Percentiles rank a stretch among this genome's conserved stretches.
Evolutionary conservation across 2,888 invertebrate species (phyloP).

Genomic region (Agonopterix alstromeriana): DNA sequence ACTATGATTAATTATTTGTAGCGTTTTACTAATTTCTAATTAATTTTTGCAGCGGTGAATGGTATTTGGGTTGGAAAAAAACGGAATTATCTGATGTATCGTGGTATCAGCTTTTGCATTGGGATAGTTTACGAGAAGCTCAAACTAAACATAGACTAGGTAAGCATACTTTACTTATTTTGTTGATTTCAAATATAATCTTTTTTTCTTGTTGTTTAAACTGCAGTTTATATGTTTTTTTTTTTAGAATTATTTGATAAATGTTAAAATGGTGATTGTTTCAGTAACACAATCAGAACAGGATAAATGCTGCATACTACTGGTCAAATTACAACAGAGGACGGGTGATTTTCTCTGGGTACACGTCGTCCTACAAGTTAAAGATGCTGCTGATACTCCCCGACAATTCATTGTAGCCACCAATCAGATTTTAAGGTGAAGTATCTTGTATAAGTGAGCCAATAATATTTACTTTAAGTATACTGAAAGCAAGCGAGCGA

Average conservation of each 20-base stretch:
- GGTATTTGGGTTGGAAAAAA: slow-evolving; percentile 95
- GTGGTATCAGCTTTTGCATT: slow-evolving; percentile 98
- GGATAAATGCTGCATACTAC: slow-evolving; percentile 95
- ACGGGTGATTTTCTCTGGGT: slow-evolving; percentile 96
- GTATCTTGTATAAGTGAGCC: not conserved
- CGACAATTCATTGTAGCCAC: slow-evolving; percentile 97
- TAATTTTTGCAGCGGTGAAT: slow-evolving; percentile 89
- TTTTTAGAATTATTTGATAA: slow-evolving; percentile 13
- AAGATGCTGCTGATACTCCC: slow-evolving; percentile 90
- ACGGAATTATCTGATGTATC: slow-evolving; percentile 93
- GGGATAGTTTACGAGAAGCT: slow-evolving; percentile 96
- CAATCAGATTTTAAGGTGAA: slow-evolving; percentile 94
- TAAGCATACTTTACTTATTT: slow-evolving; percentile 70
- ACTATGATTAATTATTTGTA: slow-evolving; percentile 29
- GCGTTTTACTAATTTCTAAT: not conserved
- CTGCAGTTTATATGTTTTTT: no score
- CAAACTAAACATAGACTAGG: slow-evolving; percentile 97
- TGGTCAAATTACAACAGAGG: slow-evolving; percentile 92
- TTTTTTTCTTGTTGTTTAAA: no score
- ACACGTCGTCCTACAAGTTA: slow-evolving; percentile 96
- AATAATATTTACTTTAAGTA: no score
- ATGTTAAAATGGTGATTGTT: not conserved
- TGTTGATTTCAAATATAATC: no score
- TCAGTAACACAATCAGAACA: slow-evolving; percentile 98
- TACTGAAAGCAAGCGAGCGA: no score